These are phyloP conservation scores for Lagorchestes hirsutus DNA, from an alignment of 2,797 vertebrate genomes.

Conservation along the genomic window DNA sequence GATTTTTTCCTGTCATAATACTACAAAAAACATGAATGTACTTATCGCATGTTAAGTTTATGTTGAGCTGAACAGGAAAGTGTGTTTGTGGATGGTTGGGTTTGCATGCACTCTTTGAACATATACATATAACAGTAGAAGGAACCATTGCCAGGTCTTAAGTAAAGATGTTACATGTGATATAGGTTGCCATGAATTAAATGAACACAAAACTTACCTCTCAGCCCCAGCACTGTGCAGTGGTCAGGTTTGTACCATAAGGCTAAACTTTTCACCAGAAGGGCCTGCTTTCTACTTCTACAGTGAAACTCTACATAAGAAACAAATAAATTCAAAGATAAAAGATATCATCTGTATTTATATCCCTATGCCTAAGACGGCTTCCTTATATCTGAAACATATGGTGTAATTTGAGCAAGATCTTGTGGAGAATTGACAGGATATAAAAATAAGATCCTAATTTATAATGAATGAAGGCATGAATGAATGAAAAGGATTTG, in stretches of 20 bases:
- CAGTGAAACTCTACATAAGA: background rate
- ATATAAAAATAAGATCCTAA: conserved; percentile 22
- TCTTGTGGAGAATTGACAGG: background rate
- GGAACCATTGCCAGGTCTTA: background rate
- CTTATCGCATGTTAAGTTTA: conserved; percentile 4
- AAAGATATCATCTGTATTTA: background rate
- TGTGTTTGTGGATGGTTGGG: background rate
- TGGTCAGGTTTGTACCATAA: background rate
- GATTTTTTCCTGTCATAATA: conserved; percentile 48
- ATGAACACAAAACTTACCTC: background rate
- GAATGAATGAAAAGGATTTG: background rate
- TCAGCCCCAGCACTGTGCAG: background rate
- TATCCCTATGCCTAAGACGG: background rate
- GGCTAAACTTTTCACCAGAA: background rate
- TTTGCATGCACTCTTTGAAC: fast-evolving
- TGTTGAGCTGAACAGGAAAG: background rate
- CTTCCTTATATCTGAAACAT: background rate
- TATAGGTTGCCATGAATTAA: background rate
- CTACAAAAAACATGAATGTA: conserved; percentile 29
- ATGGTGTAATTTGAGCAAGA: background rate
- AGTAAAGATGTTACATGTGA: background rate
- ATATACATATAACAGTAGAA: background rate
- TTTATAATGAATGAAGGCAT: background rate
- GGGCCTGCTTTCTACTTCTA: background rate
- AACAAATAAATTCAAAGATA: background rate